These are phyloP conservation scores for Tachycineta bicolor DNA, from an alignment of 2,113 vertebrate genomes.

Conservation along the genomic window DNA sequence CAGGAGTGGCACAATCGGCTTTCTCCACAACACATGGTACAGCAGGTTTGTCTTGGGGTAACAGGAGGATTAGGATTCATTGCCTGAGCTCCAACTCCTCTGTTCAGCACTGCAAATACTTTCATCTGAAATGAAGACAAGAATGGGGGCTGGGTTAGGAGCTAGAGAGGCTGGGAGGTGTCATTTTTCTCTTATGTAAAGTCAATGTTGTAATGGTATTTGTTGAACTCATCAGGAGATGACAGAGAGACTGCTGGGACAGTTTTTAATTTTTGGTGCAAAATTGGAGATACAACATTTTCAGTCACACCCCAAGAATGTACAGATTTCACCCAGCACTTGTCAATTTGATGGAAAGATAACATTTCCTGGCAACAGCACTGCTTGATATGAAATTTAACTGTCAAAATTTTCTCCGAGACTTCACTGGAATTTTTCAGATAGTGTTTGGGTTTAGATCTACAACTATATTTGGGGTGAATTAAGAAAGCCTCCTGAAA, in stretches of 20 bases:
- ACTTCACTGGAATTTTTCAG: neutral
- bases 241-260: neutral
- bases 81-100: neutral
- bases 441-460: neutral
- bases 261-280: neutral
- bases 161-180: neutral
- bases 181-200: neutral
- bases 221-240: neutral
- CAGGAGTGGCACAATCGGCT: neutral
- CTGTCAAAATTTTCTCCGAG: neutral
- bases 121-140: neutral
- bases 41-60: neutral
- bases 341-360: neutral
- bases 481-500: neutral
- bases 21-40: neutral
- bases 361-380: neutral
- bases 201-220: neutral
- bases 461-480: neutral
- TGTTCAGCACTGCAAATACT: neutral
- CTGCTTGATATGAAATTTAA: neutral
- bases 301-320: neutral
- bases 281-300: neutral
- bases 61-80: neutral
- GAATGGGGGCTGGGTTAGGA: neutral
- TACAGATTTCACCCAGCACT: neutral